Base-by-base conservation (phyloP, 2,113 vertebrate species). In the Phrynosoma platyrhinos region DNA sequence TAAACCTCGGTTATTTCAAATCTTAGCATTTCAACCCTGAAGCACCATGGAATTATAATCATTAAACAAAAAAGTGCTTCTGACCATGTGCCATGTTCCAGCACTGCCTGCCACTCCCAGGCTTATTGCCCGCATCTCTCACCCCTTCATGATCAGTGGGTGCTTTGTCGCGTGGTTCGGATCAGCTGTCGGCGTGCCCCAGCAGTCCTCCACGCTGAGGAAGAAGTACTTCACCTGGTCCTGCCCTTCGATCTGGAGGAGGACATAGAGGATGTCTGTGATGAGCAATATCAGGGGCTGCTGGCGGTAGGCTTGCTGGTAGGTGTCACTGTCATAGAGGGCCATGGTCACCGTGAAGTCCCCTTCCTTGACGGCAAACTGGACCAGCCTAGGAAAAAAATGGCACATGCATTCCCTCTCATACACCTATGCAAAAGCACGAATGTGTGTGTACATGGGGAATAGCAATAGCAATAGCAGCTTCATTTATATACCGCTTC, bases 81-180 rank as follows among this genome's bases (percentile, higher is more conserved):
- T 36, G n/a, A 52, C 23, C 23, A 36, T 36, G 36, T 36, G 47
- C 47, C 47, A 47, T 47, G 47, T 47, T 47, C 47, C 47, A 47
- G 47, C 2, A 5, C 5, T 47, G 47, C 47, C 47, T 27, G 25
- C 76, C 78, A 6, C 4, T 8, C 7, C 1, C 9, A 32, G n/a
- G 6, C 23, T 5, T 36, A 2, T 36, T 32, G 18, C 6, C 21
- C 58, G 3, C 10, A 53, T 4, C 91, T 91, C 90, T 87, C 74
- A 96, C 96, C 95, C 95, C 58, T 93, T 90, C 88, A 92, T 87
- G 23, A 96, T 95, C 52, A 96, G 94, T 27, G 89, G 2, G 9
- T 96, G 94, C 77, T 3, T 84, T 1, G 47, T 0, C 0, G 71
- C 72, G 66, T 95, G 85, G 14, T 88, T 75, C 0, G 92, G 94